Evolutionary conservation across 2,888 invertebrate genomes (phyloP).

Genomic region (Dioctria linearis): DNA sequence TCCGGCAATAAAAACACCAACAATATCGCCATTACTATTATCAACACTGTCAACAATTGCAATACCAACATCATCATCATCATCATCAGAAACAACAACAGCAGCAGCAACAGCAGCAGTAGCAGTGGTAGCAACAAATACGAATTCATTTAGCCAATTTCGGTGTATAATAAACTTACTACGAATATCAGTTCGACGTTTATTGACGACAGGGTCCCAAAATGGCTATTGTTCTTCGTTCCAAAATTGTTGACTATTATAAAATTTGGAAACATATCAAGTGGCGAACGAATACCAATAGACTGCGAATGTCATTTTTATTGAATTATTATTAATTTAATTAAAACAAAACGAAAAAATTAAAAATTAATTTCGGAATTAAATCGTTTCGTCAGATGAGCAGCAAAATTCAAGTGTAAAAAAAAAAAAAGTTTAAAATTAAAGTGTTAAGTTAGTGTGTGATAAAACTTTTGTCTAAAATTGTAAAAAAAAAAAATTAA

Average conservation of each 20-base stretch:
- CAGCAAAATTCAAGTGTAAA: conserved; percentile 24
- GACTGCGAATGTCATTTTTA: conserved; percentile 32
- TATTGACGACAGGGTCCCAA: conserved; percentile 50
- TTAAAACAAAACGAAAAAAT: background rate
- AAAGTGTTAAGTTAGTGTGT: conserved; percentile 2
- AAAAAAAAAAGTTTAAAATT: background rate
- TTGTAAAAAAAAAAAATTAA: background rate
- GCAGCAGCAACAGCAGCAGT: background rate
- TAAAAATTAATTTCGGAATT: conserved; percentile 22
- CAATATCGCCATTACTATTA: background rate
- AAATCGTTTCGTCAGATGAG: background rate
- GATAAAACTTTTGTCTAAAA: conserved; percentile 18
- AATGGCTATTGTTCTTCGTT: conserved; percentile 56
- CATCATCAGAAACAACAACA: conserved; percentile 1
- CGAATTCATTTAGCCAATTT: conserved; percentile 7
- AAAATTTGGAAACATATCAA: conserved; percentile 87
- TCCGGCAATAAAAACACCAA: background rate
- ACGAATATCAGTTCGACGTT: conserved; percentile 3
- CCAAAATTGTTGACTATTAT: conserved; percentile 67
- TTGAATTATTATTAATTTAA: conserved; percentile 38
- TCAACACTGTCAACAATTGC: background rate
- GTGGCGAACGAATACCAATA: conserved; percentile 74
- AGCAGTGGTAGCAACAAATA: background rate
- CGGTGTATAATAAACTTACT: conserved; percentile 7
- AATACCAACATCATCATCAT: background rate